Conservation (phyloP, 2,797 vertebrate species). For the Notolepis coatsorum region DNA sequence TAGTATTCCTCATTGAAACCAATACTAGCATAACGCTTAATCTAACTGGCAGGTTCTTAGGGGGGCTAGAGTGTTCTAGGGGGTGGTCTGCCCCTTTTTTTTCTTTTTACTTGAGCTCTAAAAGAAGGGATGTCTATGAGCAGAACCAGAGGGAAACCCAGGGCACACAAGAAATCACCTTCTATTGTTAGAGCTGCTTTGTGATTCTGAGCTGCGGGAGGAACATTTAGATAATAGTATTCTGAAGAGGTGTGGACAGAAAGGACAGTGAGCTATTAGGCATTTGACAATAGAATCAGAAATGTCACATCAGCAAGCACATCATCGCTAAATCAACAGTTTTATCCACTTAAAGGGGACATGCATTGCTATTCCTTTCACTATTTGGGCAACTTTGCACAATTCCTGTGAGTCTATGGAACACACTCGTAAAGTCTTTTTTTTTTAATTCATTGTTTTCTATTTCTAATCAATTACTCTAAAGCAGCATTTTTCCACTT, state of each 20-base stretch:
- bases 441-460: no score
- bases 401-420: no score
- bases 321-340: neutral
- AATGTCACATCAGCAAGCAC: constrained; percentile 6
- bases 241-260: constrained; percentile 51
- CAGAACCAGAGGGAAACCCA: constrained; percentile 59
- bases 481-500: no score
- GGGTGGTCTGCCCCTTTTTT: constrained; percentile 35
- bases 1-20: no score
- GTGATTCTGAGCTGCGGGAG: constrained; percentile 66
- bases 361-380: no score
- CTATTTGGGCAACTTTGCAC: no score
- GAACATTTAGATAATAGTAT: constrained; percentile 51
- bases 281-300: constrained; percentile 28
- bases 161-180: constrained; percentile 78
- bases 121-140: constrained; percentile 37
- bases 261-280: constrained; percentile 38
- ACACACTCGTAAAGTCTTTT: no score
- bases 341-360: no score
- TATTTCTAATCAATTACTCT: no score
- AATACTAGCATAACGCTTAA: constrained; percentile 8
- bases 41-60: constrained; percentile 28
- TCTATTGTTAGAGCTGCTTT: constrained; percentile 70
- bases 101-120: constrained; percentile 48
- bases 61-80: constrained; percentile 29